phyloP scores from a whole-genome alignment of 2,888 invertebrate genomes.

The Pediacus dermestoides region DNA sequence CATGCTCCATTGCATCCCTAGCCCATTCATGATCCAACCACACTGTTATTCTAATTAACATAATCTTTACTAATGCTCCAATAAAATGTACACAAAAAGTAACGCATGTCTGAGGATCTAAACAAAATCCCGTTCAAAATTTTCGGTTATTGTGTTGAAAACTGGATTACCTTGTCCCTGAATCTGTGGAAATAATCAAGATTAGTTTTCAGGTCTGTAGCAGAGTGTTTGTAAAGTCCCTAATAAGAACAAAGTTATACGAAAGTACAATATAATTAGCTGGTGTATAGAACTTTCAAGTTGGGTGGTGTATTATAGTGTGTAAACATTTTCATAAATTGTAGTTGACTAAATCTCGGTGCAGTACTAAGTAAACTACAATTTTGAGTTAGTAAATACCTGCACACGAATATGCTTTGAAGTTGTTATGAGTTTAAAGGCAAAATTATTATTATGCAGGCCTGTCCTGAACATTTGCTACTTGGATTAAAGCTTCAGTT shows the following conservation, averaged over 20 bases:
- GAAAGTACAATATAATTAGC: conserved; percentile 7
- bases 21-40: conserved; percentile 3
- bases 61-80: conserved; percentile 4
- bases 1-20: conserved; percentile 5
- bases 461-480: conserved; percentile 12
- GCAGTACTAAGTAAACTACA: conserved; percentile 14
- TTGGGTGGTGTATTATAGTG: conserved; percentile 6
- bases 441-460: conserved; percentile 9
- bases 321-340: conserved; percentile 9
- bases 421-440: conserved; percentile 16
- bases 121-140: too few relatives aligned
- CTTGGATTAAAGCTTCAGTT: background rate
- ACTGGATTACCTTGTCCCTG: too few relatives aligned
- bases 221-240: too few relatives aligned
- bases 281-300: conserved; percentile 5
- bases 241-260: conserved; percentile 7
- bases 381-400: conserved; percentile 24
- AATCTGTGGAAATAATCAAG: too few relatives aligned
- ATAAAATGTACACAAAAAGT: too few relatives aligned
- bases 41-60: conserved; percentile 3
- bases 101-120: too few relatives aligned
- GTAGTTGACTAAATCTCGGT: conserved; percentile 9
- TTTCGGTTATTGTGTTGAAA: too few relatives aligned
- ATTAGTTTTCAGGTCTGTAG: too few relatives aligned
- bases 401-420: conserved; percentile 26